Evolutionary conservation across 2,113 vertebrate genomes (phyloP), one percentile per base, ranked within the genome.

Genomic region (Boulengeromyrus knoepffleri): DNA sequence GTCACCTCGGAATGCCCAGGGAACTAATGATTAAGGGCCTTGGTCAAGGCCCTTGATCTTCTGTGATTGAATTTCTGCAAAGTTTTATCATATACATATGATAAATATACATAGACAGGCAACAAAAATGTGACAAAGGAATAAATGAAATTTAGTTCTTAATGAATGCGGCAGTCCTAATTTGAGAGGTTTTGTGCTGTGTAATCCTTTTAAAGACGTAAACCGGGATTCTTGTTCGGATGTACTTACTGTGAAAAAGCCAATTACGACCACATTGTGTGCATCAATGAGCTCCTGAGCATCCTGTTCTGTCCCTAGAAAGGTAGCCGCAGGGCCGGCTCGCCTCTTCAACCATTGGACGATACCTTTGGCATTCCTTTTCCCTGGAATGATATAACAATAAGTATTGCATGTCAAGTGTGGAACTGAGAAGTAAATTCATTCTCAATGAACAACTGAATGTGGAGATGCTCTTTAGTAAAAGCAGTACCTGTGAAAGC

Each of bases 201-300:
- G 9, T 46, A 21, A 21, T 19, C 5, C 5, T 45, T 39, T 39
- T 77, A 39, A 56, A 56, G 53, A 19, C 31, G 4, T 39, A 52
- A 15, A 45, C 10, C 49, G 39, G 49, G 7, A 39, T 42, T 86
- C 21, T 83, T 17, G n/a, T 36, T 21, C 24, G 1, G 39, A 52
- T 19, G 27, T 5, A 90, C 91, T 8, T 92, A 98, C 98, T 92
- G 96, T 93, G 91, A 99, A 98, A 93, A 99, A 99, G 83, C 97
- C 98, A 0, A 99, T 13, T 0, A 96, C 96, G 0, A 94, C 90
- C 87, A 96, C 1, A 0, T 96, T 94, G 53, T 94, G 91, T n/a
- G 95, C 47, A 0, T 52, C 36, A 8, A 97, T 52, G 53, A 98
- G 95, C 10, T 93, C 84, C 0, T 92, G 91, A 0, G 92, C 92